phyloP scores from a whole-genome alignment of 2,888 invertebrate genomes.

The Cheilosia vulpina region DNA sequence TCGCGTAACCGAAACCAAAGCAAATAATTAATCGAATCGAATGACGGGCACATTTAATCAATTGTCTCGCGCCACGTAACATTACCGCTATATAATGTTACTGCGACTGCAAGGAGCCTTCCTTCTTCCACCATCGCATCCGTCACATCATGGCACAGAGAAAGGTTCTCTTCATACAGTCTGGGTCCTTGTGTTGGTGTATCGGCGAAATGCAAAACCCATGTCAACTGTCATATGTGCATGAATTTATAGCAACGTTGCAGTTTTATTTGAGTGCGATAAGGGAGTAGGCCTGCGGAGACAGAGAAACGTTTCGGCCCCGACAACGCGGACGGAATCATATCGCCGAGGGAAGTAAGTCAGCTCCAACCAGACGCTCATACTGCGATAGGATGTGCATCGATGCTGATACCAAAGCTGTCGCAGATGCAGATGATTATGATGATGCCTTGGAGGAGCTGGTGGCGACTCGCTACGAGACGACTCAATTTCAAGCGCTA shows the following conservation, averaged over 20 bases:
- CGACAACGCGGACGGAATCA: slow-evolving; percentile 30
- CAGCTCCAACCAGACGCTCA: slow-evolving; percentile 12
- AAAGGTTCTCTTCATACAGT: slow-evolving; percentile 18
- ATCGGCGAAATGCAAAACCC: slow-evolving; percentile 73
- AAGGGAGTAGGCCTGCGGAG: slow-evolving; percentile 37
- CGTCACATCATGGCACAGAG: slow-evolving; percentile 27
- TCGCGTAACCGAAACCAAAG: slow-evolving; percentile 55
- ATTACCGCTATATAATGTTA: slow-evolving; percentile 58
- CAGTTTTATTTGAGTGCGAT: slow-evolving; percentile 59
- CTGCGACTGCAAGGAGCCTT: slow-evolving; percentile 52
- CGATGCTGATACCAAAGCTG: slow-evolving; percentile 49
- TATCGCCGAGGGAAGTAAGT: slow-evolving; percentile 50
- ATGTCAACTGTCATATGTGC: slow-evolving; percentile 75
- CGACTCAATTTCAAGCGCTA: slow-evolving; percentile 69
- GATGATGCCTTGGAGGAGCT: slow-evolving; percentile 49
- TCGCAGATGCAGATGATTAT: slow-evolving; percentile 45
- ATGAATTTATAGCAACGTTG: slow-evolving; percentile 72
- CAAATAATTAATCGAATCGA: slow-evolving; percentile 73
- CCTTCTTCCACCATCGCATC: slow-evolving; percentile 40
- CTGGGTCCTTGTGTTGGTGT: neutral
- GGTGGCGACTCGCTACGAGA: slow-evolving; percentile 63
- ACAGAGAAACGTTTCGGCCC: slow-evolving; percentile 50
- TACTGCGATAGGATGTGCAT: slow-evolving; percentile 53
- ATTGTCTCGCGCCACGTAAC: slow-evolving; percentile 56
- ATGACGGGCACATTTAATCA: slow-evolving; percentile 74